Evolutionary conservation across 2,888 invertebrate species (phyloP), one percentile per base, ranked within the genome.

Genomic region (Sinopyrophorus schimmeli): DNA sequence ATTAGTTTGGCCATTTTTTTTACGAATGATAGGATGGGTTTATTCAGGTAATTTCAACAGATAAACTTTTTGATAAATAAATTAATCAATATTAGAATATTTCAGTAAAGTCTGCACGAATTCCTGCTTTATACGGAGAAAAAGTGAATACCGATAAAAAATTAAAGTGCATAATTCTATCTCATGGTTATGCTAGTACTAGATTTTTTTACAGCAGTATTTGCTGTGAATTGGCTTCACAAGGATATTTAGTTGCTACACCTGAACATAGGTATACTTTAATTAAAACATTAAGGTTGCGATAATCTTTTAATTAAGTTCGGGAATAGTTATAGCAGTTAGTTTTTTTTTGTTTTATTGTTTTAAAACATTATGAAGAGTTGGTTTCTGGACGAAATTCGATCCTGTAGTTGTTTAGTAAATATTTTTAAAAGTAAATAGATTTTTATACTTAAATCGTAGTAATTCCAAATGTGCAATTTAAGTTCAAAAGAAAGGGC

Each of bases 191-290:
- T 16, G 82, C 82, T 1, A 82, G 80, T 1, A 77, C 76, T 58
- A 69, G 84, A 53, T 80, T 80, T 41, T 73, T 81, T n/a, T 82
- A 83, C 63, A 79, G 80, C 15, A 75, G 78, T 2, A 73, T 80
- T 28, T 81, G 81, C 62, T 70, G 75, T 28, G 83, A 85, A 58
- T 64, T 86, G 41, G 83, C 85, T 1, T 83, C 83, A 1, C 76
- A 80, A 59, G 85, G 85, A 1, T 84, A 78, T 65, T 68, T 85
- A 5, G 82, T 85, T 1, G 81, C 79, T 2, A 79, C 80, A n/a
- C 61, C 83, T 10, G 84, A 85, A 67, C 84, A 85, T 69, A 79
- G 80, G 80, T 80, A 63, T 20, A 4, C 31, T 32, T 31, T 42
- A n/a, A n/a, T n/a, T n/a, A n/a, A n/a, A n/a, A n/a, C n/a, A n/a